Percentiles rank a stretch among this genome's conserved stretches.
Evolutionary conservation across 1,140 invertebrate genomes (phyloP).

Genomic region (Andrena cerasifolii): DNA sequence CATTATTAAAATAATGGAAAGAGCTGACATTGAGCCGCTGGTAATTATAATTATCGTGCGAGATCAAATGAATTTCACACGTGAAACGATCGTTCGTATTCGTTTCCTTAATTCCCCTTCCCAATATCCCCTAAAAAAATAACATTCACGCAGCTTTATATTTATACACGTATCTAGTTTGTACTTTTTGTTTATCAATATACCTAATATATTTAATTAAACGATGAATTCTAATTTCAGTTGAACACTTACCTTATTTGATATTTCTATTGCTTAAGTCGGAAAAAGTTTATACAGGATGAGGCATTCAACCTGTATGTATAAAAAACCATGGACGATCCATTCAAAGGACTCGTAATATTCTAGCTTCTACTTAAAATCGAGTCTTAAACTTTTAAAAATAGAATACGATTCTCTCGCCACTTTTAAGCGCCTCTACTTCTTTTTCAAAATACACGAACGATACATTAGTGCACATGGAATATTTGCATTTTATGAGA

Average conservation of each 20-base stretch:
- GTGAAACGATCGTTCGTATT: not conserved
- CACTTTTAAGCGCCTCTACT: too few relatives aligned
- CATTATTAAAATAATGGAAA: not conserved
- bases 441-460: too few relatives aligned
- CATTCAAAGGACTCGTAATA: not conserved
- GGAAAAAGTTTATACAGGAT: constrained; percentile 8
- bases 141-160: constrained; percentile 35
- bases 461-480: too few relatives aligned
- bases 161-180: constrained; percentile 25
- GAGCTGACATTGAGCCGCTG: not conserved
- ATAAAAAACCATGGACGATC: not conserved
- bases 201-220: constrained; percentile 21
- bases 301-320: constrained; percentile 8
- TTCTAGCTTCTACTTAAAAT: too few relatives aligned
- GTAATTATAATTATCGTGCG: constrained; percentile 12
- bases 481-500: too few relatives aligned
- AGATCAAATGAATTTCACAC: constrained; percentile 31
- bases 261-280: constrained; percentile 16
- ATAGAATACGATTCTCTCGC: too few relatives aligned
- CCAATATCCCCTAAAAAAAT: constrained; percentile 6
- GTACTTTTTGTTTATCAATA: constrained; percentile 6
- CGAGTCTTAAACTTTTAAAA: too few relatives aligned
- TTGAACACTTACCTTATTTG: constrained; percentile 51
- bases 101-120: not conserved
- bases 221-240: constrained; percentile 26